Conservation (phyloP, 2,888 invertebrate genomes). For the Tribolium freemani region DNA sequence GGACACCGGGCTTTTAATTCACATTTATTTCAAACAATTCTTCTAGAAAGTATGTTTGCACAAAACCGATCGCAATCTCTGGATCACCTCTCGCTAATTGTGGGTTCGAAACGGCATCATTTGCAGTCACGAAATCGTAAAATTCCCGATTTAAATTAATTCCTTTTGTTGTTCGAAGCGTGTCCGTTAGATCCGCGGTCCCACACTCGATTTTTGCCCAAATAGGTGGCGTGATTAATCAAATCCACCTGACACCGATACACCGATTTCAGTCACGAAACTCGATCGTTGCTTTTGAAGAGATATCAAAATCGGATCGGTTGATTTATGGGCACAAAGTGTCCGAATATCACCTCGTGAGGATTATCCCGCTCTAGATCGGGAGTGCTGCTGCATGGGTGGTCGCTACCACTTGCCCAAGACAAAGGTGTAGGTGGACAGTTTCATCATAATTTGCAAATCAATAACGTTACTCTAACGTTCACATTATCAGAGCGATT, state of each 20-base stretch:
- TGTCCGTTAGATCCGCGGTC: constrained; percentile 11
- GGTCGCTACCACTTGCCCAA: constrained; percentile 26
- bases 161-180: constrained; percentile 5
- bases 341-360: constrained; percentile 25
- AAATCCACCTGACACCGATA: constrained; percentile 32
- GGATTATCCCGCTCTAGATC: constrained; percentile 33
- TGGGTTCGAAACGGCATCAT: constrained; percentile 6
- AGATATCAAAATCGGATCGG: constrained; percentile 23
- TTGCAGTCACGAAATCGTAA: constrained; percentile 28
- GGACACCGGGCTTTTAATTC: background rate
- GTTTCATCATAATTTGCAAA: constrained; percentile 39
- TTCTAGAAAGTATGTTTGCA: constrained; percentile 26
- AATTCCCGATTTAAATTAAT: constrained; percentile 35
- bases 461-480: constrained; percentile 23
- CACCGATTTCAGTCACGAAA: constrained; percentile 22
- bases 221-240: constrained; percentile 26
- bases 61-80: constrained; percentile 30
- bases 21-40: too few species aligned
- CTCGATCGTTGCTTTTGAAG: constrained; percentile 8
- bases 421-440: constrained; percentile 30
- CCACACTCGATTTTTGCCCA: constrained; percentile 17
- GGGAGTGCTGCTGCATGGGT: constrained; percentile 32
- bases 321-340: constrained; percentile 22
- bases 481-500: constrained; percentile 33
- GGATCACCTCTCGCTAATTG: constrained; percentile 25